Evolutionary conservation across 2,113 vertebrate genomes (phyloP).

Genomic region (Heloderma charlesbogerti): DNA sequence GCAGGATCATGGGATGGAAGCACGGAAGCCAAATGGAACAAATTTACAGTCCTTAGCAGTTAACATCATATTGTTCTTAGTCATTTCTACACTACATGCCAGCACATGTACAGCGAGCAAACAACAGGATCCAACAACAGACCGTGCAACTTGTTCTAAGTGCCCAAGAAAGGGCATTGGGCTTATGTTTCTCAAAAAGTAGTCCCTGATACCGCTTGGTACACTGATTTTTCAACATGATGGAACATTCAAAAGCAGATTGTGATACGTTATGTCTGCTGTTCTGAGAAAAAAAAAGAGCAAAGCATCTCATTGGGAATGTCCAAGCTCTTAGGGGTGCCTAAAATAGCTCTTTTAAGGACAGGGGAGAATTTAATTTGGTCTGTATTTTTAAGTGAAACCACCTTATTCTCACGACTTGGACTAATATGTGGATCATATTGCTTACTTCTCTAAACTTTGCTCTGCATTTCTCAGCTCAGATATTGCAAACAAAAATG

Average conservation of each 20-base stretch:
- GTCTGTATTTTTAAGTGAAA: too few relatives aligned
- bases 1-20: neutral
- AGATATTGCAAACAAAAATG: too few relatives aligned
- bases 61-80: neutral
- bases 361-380: too few relatives aligned
- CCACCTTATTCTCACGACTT: too few relatives aligned
- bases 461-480: too few relatives aligned
- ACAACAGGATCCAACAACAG: neutral
- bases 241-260: neutral
- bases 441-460: too few relatives aligned
- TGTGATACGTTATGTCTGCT: neutral
- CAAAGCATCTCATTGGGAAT: neutral
- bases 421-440: too few relatives aligned
- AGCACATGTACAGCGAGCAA: neutral
- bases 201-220: neutral
- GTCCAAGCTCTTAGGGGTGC: neutral
- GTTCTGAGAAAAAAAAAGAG: neutral
- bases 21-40: neutral
- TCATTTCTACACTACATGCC: neutral
- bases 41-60: neutral
- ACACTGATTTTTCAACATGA: neutral
- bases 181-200: neutral
- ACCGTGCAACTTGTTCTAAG: neutral
- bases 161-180: neutral
- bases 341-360: neutral